Base-by-base conservation (phyloP, 2,797 vertebrate species). In the Lindbergichthys nudifrons region DNA sequence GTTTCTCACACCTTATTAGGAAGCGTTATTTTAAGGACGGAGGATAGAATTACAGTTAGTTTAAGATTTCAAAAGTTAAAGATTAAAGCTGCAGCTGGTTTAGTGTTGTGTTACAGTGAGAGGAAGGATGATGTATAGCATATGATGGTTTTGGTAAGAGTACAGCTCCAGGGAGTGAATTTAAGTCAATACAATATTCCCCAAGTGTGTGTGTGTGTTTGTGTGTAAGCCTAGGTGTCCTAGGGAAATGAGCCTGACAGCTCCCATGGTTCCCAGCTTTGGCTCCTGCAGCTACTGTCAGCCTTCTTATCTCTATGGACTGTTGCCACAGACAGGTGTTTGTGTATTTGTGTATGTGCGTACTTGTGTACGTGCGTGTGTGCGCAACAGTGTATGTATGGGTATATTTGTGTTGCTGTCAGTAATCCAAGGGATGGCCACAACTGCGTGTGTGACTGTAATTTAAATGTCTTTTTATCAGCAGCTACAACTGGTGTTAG, bases 271-370 rank as follows among this genome's bases (percentile, higher is more conserved):
- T 87, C 76, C 62, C 50, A 32, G 84, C 80, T 87, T 81, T 83
- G 69, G 72, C 79, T 88, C 68, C 89, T 87, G 88, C 88, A 88
- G 85, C 87, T 90, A 77, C 62, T 87, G 84, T 91, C 87, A 88
- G 80, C 77, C 68, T 75, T 80, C 77, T 89, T 88, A 87, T 92
- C 86, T 89, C 67, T 82, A 73, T 76, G 83, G 80, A 80, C 67
- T 85, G 80, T 84, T 91, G 88, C 79, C 87, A 86, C 83, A 87
- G 73, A 88, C 82, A 88, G 85, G 78, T 85, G 86, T 85, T 62
- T 69, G 10, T 66, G 23, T 73, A 10, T 79, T 53, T 70, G 23
- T 77, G 52, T 78, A 23, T 63, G 50, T 56, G 41, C 42, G 65
- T 51, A 54, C 59, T 41, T 66, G 39, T 42, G 50, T 46, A 41